Conservation (phyloP, 2,888 invertebrate genomes). For the Phanerotoma sp. region DNA sequence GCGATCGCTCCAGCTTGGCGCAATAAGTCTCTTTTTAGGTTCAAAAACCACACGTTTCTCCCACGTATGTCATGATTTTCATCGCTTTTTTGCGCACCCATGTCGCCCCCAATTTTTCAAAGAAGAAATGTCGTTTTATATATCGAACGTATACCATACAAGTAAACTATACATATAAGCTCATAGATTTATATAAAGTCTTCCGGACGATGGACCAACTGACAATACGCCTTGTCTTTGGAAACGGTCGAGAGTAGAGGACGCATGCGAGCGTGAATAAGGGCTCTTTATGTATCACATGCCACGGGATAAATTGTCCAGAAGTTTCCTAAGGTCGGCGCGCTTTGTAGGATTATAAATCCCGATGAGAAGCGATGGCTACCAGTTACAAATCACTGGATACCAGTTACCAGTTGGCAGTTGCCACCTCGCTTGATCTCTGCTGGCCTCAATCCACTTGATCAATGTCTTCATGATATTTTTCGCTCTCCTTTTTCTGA, state of each 20-base stretch:
- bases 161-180: no score
- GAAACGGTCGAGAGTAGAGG: background rate
- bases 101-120: background rate
- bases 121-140: background rate
- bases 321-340: constrained; percentile 46
- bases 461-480: constrained; percentile 4
- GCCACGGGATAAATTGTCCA: constrained; percentile 50
- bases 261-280: constrained; percentile 35
- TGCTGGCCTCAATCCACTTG: constrained; percentile 14
- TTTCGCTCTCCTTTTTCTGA: no score
- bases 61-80: constrained; percentile 22
- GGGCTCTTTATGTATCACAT: constrained; percentile 41
- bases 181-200: background rate
- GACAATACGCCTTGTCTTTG: constrained; percentile 11
- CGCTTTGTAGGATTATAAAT: constrained; percentile 49
- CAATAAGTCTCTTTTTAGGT: constrained; percentile 21
- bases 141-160: no score
- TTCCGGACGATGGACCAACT: constrained; percentile 16
- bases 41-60: constrained; percentile 11
- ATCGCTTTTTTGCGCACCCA: constrained; percentile 4
- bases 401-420: constrained; percentile 48
- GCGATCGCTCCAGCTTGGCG: constrained; percentile 1
- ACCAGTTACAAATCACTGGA: constrained; percentile 50
- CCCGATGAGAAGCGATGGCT: constrained; percentile 39
- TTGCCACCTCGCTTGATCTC: constrained; percentile 40